A percentile compares a stretch with the other conserved stretches of the same genome.
phyloP scores from a whole-genome alignment of 2,797 vertebrate genomes.

The Perodicticus potto region DNA sequence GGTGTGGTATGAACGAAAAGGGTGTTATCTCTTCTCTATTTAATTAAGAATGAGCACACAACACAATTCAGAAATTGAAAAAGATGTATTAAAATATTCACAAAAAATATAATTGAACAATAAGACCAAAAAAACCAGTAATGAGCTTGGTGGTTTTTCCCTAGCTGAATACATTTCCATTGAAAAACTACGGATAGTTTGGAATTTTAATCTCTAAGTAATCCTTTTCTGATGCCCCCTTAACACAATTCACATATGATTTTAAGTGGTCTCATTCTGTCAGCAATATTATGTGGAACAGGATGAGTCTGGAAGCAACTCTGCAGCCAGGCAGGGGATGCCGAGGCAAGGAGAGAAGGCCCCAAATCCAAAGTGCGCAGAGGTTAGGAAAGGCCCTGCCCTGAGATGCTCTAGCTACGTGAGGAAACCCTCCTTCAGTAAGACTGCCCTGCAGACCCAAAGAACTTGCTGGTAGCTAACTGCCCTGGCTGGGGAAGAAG shows the following conservation, averaged over 20 bases:
- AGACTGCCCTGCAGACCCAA: too few species aligned
- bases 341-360: background rate
- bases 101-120: conserved; percentile 53
- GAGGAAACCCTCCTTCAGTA: too few species aligned
- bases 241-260: background rate
- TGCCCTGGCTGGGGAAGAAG: too few species aligned
- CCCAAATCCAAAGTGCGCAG: fast-evolving
- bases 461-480: fast-evolving
- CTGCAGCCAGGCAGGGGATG: background rate
- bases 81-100: conserved; percentile 76
- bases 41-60: conserved; percentile 43
- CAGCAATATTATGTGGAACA: fast-evolving
- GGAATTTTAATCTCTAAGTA: background rate
- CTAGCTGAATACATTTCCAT: background rate
- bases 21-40: background rate
- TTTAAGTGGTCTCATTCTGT: background rate
- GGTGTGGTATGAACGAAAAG: background rate
- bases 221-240: background rate
- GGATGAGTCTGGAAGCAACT: background rate
- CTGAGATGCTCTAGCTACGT: too few species aligned
- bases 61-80: conserved; percentile 32
- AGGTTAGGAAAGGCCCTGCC: background rate
- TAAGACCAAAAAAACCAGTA: background rate
- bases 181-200: background rate
- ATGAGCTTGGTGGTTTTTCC: background rate